Base-by-base conservation (phyloP, 2,797 vertebrate species). In the Phoeniculus purpureus region DNA sequence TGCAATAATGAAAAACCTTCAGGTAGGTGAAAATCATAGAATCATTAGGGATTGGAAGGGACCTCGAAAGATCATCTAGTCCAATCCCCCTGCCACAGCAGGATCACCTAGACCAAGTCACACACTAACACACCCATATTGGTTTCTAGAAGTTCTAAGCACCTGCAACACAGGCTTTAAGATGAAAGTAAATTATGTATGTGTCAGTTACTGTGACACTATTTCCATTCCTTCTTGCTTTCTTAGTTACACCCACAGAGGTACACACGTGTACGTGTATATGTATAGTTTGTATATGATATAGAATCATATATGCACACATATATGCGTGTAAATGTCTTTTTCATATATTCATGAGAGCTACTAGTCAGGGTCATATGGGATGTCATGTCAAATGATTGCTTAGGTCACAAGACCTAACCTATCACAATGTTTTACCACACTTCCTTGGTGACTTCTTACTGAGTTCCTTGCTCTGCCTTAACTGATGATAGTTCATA, bases 1-100 rank as follows among this genome's bases (percentile, higher is more conserved):
- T 98, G 97, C 97, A 98, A 98, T 95, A 98, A 98, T 85, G 98
- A 99, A 96, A 99, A 99, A 81, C 98, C 99, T 75, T 99, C 98
- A 98, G 99, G 99, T 99, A 97, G 92, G 97, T 96, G 64, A 59
- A 87, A 54, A 62, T 74, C 9, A n/a, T n/a, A n/a, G n/a, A n/a
- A n/a, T n/a, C n/a, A n/a, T n/a, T n/a, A n/a, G n/a, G n/a, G n/a
- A n/a, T n/a, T n/a, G n/a, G n/a, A n/a, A n/a, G n/a, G n/a, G n/a
- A n/a, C n/a, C n/a, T n/a, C n/a, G n/a, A n/a, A n/a, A n/a, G n/a
- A n/a, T n/a, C n/a, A n/a, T n/a, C n/a, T n/a, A n/a, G n/a, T n/a
- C n/a, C n/a, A n/a, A n/a, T n/a, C n/a, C n/a, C n/a, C n/a, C n/a
- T n/a, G n/a, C n/a, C n/a, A n/a, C n/a, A n/a, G n/a, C n/a, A n/a